Evolutionary conservation across 2,797 vertebrate species (phyloP).

Genomic region (Crossoptilon crossoptilon): DNA sequence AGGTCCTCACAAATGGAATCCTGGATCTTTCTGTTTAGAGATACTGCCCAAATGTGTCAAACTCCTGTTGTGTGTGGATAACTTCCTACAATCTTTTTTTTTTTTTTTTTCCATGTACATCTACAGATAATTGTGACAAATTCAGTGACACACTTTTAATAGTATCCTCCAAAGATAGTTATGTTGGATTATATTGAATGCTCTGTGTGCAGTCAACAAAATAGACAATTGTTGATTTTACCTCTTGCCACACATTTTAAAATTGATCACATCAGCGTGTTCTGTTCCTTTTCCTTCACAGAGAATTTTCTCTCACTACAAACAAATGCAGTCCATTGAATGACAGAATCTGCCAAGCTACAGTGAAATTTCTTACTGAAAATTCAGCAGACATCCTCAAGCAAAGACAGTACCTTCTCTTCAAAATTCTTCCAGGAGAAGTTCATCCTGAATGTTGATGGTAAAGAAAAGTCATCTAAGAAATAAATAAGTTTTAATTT

Average conservation of each 20-base stretch:
- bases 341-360: not conserved
- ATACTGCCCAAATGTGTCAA: fast-evolving
- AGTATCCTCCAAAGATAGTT: not conserved
- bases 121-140: not conserved
- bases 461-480: not conserved
- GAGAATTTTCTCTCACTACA: not conserved
- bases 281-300: not conserved
- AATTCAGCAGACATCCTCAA: not conserved
- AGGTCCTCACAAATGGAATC: not conserved
- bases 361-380: not conserved
- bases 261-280: fast-evolving
- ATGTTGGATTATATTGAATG: not conserved
- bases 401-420: not conserved
- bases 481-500: not conserved
- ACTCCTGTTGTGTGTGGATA: fast-evolving
- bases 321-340: not conserved
- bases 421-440: not conserved
- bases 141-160: not conserved
- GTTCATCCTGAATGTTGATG: not conserved
- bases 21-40: not conserved
- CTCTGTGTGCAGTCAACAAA: not conserved
- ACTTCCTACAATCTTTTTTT: not conserved
- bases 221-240: not conserved
- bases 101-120: not conserved
- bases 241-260: not conserved